These are phyloP conservation scores for Caloenas nicobarica DNA, from an alignment of 2,113 vertebrate species.

Conservation along the genomic window DNA sequence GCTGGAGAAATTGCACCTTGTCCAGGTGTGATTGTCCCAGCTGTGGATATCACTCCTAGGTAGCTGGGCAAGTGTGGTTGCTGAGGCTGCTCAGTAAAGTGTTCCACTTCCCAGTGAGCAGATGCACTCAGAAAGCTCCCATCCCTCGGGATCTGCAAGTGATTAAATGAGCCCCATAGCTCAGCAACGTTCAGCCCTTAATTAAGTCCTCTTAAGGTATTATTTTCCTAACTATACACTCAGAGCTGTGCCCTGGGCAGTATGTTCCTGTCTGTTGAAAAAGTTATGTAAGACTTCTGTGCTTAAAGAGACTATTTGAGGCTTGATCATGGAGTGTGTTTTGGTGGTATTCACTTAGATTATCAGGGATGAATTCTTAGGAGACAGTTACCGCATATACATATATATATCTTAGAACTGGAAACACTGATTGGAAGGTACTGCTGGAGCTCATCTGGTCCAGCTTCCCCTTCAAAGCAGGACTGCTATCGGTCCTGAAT, in stretches of 20 bases:
- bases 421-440: not conserved
- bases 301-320: not conserved
- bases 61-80: not conserved
- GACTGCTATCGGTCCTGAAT: not conserved
- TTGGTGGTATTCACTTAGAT: not conserved
- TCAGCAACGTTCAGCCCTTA: not conserved
- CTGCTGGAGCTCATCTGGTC: not conserved
- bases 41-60: not conserved
- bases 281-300: not conserved
- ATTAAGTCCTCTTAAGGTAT: not conserved
- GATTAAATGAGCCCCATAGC: not conserved
- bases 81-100: not conserved
- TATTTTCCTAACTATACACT: not conserved
- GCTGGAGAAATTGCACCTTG: slow-evolving; percentile 12
- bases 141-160: not conserved
- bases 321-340: not conserved
- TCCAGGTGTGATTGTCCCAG: not conserved
- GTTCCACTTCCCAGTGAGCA: not conserved
- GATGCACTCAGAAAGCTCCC: fast-evolving
- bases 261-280: not conserved
- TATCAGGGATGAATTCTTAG: not conserved
- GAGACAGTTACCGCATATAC: not conserved
- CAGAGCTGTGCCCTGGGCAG: not conserved
- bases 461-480: not conserved
- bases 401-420: not conserved